Percentiles rank a stretch among this genome's conserved stretches.
These are phyloP conservation scores for Sebastes fasciatus DNA, from an alignment of 2,113 vertebrate genomes.

Conservation along the genomic window DNA sequence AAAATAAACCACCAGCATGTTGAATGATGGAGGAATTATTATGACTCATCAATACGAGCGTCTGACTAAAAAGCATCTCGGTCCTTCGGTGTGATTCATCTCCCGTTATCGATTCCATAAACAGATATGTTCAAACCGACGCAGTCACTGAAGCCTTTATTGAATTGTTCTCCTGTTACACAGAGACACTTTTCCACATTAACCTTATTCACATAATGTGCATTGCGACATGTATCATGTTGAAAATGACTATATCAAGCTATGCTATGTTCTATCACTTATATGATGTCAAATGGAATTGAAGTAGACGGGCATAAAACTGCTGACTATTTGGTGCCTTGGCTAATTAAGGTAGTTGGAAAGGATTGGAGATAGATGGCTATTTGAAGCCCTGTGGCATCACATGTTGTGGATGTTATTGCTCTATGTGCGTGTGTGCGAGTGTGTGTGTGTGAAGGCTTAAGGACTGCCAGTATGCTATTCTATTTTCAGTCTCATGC, in stretches of 20 bases:
- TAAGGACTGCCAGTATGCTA: not conserved
- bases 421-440: constrained; percentile 4
- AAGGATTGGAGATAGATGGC: not conserved
- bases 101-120: not conserved
- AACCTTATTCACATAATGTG: not conserved
- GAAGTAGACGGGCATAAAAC: constrained; percentile 8
- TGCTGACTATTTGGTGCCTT: not conserved
- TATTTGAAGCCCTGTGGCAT: constrained; percentile 1
- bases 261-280: not conserved
- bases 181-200: not conserved
- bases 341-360: not conserved
- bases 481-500: constrained; percentile 12
- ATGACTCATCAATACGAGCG: constrained; percentile 21
- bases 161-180: not conserved
- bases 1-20: constrained; percentile 44
- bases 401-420: not conserved
- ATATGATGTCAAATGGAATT: not conserved
- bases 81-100: constrained; percentile 21
- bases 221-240: not conserved
- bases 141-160: not conserved
- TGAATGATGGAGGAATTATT: constrained; percentile 37
- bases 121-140: not conserved
- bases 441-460: constrained; percentile 2
- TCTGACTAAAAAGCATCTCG: not conserved
- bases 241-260: not conserved